A percentile compares a stretch with the other conserved stretches of the same genome.
These are phyloP conservation scores for Cerceris rybyensis DNA, from an alignment of 2,888 invertebrate genomes.

Conservation along the genomic window DNA sequence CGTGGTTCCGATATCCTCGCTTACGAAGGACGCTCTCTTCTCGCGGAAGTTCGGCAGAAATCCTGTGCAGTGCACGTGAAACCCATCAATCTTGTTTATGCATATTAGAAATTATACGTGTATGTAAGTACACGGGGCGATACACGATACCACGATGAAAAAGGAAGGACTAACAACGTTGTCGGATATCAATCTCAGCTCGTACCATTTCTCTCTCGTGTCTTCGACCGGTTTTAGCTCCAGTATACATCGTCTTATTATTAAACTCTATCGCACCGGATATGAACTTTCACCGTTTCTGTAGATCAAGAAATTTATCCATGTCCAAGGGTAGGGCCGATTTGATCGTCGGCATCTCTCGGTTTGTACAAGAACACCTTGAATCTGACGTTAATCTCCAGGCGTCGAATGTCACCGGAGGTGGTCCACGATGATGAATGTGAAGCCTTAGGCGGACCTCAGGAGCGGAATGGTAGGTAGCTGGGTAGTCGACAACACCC, in stretches of 20 bases:
- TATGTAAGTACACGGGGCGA: conserved; percentile 54
- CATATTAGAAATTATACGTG: conserved; percentile 64
- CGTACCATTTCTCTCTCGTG: conserved; percentile 20
- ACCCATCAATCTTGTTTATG: conserved; percentile 67
- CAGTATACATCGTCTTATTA: no score
- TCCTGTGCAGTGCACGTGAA: conserved; percentile 58
- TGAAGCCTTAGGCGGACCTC: conserved; percentile 66
- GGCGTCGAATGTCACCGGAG: conserved; percentile 75
- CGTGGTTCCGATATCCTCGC: conserved; percentile 14
- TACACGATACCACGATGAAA: conserved; percentile 52
- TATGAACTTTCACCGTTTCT: no score
- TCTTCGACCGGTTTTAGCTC: conserved; percentile 54
- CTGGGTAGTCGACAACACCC: conserved; percentile 73
- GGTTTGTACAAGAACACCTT: background rate
- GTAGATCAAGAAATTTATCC: no score
- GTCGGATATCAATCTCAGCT: conserved; percentile 63
- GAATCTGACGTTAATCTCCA: conserved; percentile 66
- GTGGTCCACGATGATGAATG: conserved; percentile 78
- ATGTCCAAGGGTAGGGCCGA: background rate
- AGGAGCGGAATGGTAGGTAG: conserved; percentile 66
- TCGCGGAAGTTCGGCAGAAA: conserved; percentile 57
- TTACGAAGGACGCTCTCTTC: conserved; percentile 18
- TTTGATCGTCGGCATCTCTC: background rate
- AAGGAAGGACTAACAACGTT: conserved; percentile 58
- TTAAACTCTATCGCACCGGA: no score